phyloP scores from a whole-genome alignment of 2,888 invertebrate species.

The Cryptocephalus moraei region DNA sequence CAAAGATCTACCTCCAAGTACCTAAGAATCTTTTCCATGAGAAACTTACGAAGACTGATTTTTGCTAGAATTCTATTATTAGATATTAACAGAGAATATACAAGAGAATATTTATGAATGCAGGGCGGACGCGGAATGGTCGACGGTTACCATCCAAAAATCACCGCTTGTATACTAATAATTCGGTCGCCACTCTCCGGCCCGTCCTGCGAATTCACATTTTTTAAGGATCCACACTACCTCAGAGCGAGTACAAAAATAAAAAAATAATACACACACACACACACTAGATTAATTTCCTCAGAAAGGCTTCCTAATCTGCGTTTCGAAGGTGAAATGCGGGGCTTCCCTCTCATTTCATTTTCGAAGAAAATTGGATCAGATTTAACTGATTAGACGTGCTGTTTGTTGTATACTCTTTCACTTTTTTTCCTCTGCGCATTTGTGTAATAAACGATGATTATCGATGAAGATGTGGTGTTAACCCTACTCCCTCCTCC shows the following conservation, averaged over 20 bases:
- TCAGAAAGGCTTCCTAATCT: conserved; percentile 20
- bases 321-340: conserved; percentile 13
- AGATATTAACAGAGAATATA: conserved; percentile 1
- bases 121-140: no score
- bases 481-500: conserved; percentile 14
- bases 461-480: conserved; percentile 8
- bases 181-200: no score
- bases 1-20: conserved; percentile 30
- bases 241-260: conserved; percentile 24
- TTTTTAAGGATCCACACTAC: conserved; percentile 16
- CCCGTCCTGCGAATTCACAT: background rate
- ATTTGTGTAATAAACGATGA: conserved; percentile 5
- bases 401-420: conserved; percentile 12
- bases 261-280: no score
- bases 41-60: conserved; percentile 40
- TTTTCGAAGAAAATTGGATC: conserved; percentile 19
- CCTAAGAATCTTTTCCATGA: conserved; percentile 23
- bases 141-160: no score
- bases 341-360: conserved; percentile 17
- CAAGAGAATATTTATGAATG: no score
- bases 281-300: conserved; percentile 9
- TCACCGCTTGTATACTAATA: no score
- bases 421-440: conserved; percentile 3
- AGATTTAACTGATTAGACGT: conserved; percentile 16
- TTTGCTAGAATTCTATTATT: conserved; percentile 33